Base-by-base conservation (phyloP, 2,113 vertebrate species). In the Solea senegalensis region DNA sequence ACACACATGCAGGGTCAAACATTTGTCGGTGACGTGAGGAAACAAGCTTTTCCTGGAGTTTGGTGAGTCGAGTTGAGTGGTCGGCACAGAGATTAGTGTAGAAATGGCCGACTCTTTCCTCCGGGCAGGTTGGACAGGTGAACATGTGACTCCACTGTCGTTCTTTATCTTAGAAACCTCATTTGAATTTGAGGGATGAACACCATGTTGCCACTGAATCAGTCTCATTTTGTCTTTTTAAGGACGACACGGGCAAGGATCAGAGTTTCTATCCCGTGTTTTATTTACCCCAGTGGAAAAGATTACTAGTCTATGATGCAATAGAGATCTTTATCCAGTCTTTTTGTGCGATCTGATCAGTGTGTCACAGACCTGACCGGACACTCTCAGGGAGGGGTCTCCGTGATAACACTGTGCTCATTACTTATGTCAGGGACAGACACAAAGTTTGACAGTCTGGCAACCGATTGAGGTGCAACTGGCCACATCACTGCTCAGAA, bases 401-500 rank as follows among this genome's bases (percentile, higher is more conserved):
- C 15, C 44, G 57, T 44, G 58, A 69, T 41, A 66, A 50, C 58
- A 79, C 21, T 7, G 1, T 50, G 53, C 44, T n/a, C 68, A 70
- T 72, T 44, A 72, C 72, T 83, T n/a, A n/a, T n/a, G n/a, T n/a
- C 11, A 49, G 43, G 65, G 54, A 54, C 69, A 69, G 39, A 82
- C 61, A 78, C 7, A 45, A 63, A n/a, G 21, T 16, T 27, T 56
- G 54, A 70, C 84, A 81, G 48, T 63, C 65, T 69, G 72, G 34
- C 73, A 74, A 51, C 72, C 73, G 54, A 74, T 77, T 84, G 70
- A 62, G 34, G 27, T 16, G 41, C 52, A 81, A 63, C 54, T 60
- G 69, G 58, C 65, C 34, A 27, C 44, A 73, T 81, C 56, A 64
- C n/a, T 62, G 53, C n/a, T 68, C 40, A 26, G 64, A 43, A 76